phyloP scores from a whole-genome alignment of 2,797 vertebrate genomes.

The Tympanoctomys barrerae region DNA sequence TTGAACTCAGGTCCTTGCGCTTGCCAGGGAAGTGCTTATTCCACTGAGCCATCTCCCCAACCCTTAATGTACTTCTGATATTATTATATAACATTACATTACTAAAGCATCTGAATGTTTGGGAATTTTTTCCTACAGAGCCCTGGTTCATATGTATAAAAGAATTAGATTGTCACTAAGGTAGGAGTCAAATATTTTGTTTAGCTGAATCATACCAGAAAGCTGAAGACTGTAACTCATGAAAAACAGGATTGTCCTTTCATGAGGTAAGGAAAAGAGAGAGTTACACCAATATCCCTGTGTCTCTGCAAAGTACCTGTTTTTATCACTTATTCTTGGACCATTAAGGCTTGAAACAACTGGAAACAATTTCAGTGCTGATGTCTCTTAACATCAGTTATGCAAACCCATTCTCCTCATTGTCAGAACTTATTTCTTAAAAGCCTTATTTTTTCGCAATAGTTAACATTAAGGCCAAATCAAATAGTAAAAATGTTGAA shows the following conservation, averaged over 20 bases:
- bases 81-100: background rate
- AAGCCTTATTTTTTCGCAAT: background rate
- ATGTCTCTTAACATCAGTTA: background rate
- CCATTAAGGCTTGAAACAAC: background rate
- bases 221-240: background rate
- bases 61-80: background rate
- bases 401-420: background rate
- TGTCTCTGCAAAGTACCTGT: background rate
- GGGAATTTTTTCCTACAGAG: background rate
- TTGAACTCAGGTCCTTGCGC: no score
- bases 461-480: background rate
- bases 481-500: background rate
- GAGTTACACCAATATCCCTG: background rate
- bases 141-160: background rate
- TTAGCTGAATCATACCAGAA: background rate
- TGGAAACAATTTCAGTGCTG: background rate
- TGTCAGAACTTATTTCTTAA: background rate
- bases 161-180: background rate
- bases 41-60: no score
- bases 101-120: slow-evolving; percentile 27
- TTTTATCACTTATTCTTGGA: background rate
- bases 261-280: background rate
- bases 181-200: background rate
- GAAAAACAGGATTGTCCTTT: background rate
- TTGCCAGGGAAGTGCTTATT: no score